Base-by-base conservation (phyloP, 2,888 invertebrate species). In the Buathra laborator region DNA sequence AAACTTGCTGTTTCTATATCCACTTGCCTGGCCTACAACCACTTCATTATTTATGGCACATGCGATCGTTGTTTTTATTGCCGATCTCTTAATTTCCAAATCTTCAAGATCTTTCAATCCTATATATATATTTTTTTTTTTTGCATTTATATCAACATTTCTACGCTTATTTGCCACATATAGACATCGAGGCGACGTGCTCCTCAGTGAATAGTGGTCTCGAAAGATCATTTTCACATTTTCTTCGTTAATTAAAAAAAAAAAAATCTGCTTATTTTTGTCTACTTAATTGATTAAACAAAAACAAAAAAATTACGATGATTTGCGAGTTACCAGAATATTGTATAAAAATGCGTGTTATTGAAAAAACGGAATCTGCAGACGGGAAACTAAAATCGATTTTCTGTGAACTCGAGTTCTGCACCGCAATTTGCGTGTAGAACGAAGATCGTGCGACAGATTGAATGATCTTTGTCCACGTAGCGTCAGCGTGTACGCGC, bases 1-100 rank as follows among this genome's bases (percentile, higher is more conserved):
- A 32, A 81, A 78, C 70, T 64, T 62, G 29, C 71, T 51, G 71
- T 76, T 70, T 71, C 66, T 10, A 19, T 70, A 64, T 83, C 72
- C 67, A 77, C 78, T 78, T 67, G 59, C 77, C 76, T 71, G 16
- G 10, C 19, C 14, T 16, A 14, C 14, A 32, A 29, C 62, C 62
- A 14, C 62, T 14, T 29, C 62, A n/a, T 32, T 32, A 12, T 32
- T 62, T 14, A 32, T 6, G 2, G 62, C 32, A 29, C 62, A 62
- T 29, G 32, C 62, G n/a, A 62, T 29, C 14, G 32, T 62, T 37
- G 37, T 37, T 37, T 37, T 37, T 14, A 62, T 62, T 29, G 6
- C 29, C 62, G 32, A 62, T 29, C 32, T 59, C 59, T 59, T 59
- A 32, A 10, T 29, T n/a, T 32, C 5, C 14, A 29, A 24, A 14